Base-by-base conservation (phyloP, 2,888 invertebrate genomes). In the Drosophila eohydei region DNA sequence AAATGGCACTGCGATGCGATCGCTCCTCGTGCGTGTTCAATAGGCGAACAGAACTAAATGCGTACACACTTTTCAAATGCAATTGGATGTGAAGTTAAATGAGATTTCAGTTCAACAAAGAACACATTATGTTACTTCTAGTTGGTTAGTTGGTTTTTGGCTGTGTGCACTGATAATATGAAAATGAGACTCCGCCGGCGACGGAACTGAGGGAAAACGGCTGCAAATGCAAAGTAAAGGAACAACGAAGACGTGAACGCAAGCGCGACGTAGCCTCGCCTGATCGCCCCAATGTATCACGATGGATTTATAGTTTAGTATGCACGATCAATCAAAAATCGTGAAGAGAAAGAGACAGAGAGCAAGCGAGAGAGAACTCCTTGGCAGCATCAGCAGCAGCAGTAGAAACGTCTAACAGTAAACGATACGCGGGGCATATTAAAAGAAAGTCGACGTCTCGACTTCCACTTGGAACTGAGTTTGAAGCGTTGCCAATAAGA, bases 271-370 rank as follows among this genome's bases (percentile, higher is more conserved):
- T 62, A 60, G 71, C 71, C 85, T 91, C 88, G 91, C 92, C 92
- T 93, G 92, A 93, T 93, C 92, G 92, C 92, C 92, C 79, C 91
- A 92, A 92, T 93, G 92, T 93, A 93, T 93, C 92, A 93, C 92
- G 92, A 92, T 92, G 91, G 91, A 92, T 92, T 92, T 92, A 92
- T 92, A 92, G 92, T 92, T 92, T 92, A 92, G 91, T 92, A 92
- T 92, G 92, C 92, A 92, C 92, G 92, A 92, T 92, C 92, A 92
- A 92, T 92, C 92, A 92, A 92, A 92, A 92, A 92, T 91, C 92
- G 91, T 91, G 91, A 90, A 85, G 71, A 61, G 67, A 78, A 69
- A 68, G 72, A 81, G 71, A 69, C 21, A 64, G 44, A 52, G 48
- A 26, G 41, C 4, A 21, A 41, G 9, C 63, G 44, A 68, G 43